phyloP scores from a whole-genome alignment of 2,888 invertebrate genomes.

The Cephus pulcher region DNA sequence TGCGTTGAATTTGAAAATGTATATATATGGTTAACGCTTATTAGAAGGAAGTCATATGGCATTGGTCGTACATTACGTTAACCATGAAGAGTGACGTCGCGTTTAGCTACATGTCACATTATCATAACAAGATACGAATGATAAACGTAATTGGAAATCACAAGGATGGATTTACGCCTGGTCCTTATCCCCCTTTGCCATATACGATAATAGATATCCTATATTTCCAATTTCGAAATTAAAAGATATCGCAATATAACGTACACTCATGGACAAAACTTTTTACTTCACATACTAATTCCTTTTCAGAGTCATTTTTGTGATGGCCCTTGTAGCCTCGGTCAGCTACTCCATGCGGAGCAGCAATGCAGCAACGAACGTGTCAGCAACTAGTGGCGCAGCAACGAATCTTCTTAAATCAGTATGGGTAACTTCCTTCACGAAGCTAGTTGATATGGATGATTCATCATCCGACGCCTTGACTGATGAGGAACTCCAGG shows the following conservation, averaged over 20 bases:
- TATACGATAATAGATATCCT: background rate
- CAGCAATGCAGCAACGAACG: slow-evolving; percentile 43
- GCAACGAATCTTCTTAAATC: slow-evolving; percentile 25
- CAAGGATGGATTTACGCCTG: background rate
- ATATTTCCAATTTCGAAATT: background rate
- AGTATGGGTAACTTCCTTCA: slow-evolving; percentile 22
- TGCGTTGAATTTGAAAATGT: background rate
- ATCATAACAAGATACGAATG: background rate
- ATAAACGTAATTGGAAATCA: background rate
- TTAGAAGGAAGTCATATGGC: background rate
- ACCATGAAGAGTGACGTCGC: background rate
- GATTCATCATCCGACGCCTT: slow-evolving; percentile 36
- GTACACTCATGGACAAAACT: background rate
- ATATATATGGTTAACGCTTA: background rate
- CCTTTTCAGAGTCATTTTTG: slow-evolving; percentile 68
- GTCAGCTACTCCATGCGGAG: slow-evolving; percentile 69
- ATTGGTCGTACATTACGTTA: background rate
- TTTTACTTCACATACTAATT: background rate
- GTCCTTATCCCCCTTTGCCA: background rate
- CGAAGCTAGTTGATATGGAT: slow-evolving; percentile 23
- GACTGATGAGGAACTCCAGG: slow-evolving; percentile 63
- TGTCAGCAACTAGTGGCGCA: slow-evolving; percentile 30
- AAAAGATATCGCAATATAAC: background rate
- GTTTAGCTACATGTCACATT: background rate
- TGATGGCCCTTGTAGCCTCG: slow-evolving; percentile 69